phyloP scores from a whole-genome alignment of 2,888 invertebrate species.

The Amblyteles armatorius region DNA sequence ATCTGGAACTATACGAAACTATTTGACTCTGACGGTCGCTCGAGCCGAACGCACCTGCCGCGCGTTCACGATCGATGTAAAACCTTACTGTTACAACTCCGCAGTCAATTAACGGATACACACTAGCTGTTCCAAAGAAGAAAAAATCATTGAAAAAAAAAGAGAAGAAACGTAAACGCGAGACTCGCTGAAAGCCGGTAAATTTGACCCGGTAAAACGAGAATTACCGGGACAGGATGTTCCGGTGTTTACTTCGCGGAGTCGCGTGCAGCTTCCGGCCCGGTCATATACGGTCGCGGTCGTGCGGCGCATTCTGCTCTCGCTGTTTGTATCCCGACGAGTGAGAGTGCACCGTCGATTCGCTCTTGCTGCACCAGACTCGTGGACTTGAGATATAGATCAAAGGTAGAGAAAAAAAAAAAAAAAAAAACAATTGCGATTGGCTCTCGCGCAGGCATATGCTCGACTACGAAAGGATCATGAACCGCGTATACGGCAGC shows the following conservation, averaged over 20 bases:
- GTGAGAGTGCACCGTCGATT: conserved; percentile 23
- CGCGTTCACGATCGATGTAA: neutral
- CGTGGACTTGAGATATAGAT: conserved; percentile 2
- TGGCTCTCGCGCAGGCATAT: neutral
- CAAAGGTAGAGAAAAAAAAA: neutral
- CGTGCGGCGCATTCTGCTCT: conserved; percentile 1
- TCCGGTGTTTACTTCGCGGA: conserved; percentile 45
- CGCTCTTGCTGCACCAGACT: neutral
- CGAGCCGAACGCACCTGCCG: neutral
- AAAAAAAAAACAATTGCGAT: neutral
- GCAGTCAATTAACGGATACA: neutral
- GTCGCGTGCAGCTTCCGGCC: conserved; percentile 40
- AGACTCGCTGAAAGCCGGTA: neutral
- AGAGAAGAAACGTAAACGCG: neutral
- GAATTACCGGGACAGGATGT: conserved; percentile 49
- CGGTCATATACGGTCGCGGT: conserved; percentile 16
- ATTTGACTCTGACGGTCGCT: neutral
- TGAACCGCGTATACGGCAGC: conserved; percentile 20
- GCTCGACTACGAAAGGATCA: neutral
- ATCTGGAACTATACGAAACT: neutral
- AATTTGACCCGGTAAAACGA: conserved; percentile 40
- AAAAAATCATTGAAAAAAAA: neutral
- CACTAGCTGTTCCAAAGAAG: neutral
- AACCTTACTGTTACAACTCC: neutral
- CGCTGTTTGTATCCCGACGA: neutral